These are phyloP conservation scores for Hydractinia echinata DNA, from an alignment of 30 jellyfish, hydroid and myxozoan species.

Conservation along the genomic window DNA sequence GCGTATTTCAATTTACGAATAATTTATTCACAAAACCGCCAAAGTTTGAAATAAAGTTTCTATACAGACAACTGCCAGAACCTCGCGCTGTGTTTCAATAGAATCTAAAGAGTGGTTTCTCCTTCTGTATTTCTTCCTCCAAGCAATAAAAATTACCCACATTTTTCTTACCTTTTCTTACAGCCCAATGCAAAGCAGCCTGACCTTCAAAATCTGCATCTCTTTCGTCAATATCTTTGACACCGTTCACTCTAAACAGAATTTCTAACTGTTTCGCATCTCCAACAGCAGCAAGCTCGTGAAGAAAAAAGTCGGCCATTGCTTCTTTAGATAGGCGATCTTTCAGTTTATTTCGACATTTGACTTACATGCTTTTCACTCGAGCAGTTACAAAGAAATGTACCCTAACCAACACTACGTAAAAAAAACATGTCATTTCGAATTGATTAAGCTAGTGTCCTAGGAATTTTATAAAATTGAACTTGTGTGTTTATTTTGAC, in stretches of 20 bases:
- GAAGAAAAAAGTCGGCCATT: constrained; percentile 58
- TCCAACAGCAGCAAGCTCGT: constrained; percentile 75
- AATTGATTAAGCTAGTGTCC: background rate
- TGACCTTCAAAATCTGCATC: constrained; percentile 69
- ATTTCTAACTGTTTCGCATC: constrained; percentile 58
- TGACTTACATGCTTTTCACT: no score
- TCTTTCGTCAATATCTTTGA: constrained; percentile 30
- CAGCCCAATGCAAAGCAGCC: constrained; percentile 81
- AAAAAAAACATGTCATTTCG: background rate
- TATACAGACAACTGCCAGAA: no score
- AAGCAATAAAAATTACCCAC: no score
- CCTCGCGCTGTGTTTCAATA: no score
- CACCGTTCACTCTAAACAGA: constrained; percentile 32
- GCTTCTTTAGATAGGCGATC: background rate
- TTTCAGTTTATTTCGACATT: background rate
- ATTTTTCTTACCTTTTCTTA: constrained; percentile 46
- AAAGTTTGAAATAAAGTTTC: no score
- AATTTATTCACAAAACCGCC: no score
- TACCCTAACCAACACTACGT: background rate
- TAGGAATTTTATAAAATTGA: no score
- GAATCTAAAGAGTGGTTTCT: no score
- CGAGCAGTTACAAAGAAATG: no score
- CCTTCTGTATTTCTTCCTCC: no score
- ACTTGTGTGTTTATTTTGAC: no score
- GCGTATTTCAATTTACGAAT: no score